These are phyloP conservation scores for Catotricha subobsoleta DNA, from an alignment of 2,888 invertebrate species.

Conservation along the genomic window DNA sequence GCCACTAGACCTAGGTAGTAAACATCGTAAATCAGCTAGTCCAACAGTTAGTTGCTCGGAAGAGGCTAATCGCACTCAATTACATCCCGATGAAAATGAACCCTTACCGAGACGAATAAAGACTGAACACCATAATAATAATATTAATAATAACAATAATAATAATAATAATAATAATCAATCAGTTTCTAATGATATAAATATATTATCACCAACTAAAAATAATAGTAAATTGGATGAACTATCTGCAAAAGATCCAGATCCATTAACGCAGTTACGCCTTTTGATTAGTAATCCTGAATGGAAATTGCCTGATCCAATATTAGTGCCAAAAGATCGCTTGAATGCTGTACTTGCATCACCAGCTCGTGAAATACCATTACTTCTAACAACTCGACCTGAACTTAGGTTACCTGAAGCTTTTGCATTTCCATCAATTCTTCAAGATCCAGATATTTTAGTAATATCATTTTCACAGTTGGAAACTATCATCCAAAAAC, in stretches of 20 bases:
- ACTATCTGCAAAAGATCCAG: slow-evolving; percentile 33
- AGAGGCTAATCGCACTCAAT: slow-evolving; percentile 37
- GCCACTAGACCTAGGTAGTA: slow-evolving; percentile 45
- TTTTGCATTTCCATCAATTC: slow-evolving; percentile 48
- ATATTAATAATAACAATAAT: too few relatives aligned
- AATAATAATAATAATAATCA: too few relatives aligned
- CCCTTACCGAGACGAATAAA: slow-evolving; percentile 35
- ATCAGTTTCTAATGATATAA: slow-evolving; percentile 13
- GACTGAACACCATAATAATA: slow-evolving; percentile 26
- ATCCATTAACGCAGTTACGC: slow-evolving; percentile 52
- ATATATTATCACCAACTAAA: background rate
- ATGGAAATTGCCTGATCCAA: slow-evolving; percentile 61
- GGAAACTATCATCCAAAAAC: slow-evolving; percentile 35
- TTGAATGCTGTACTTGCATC: slow-evolving; percentile 49
- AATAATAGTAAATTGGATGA: slow-evolving; percentile 19
- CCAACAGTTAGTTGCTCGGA: slow-evolving; percentile 59
- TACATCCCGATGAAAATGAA: slow-evolving; percentile 15
- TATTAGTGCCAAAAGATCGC: slow-evolving; percentile 60
- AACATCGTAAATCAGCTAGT: slow-evolving; percentile 46
- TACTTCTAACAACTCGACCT: slow-evolving; percentile 48
- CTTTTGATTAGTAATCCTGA: slow-evolving; percentile 45
- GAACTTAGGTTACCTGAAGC: slow-evolving; percentile 58
- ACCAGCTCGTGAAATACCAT: slow-evolving; percentile 60
- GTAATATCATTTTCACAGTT: slow-evolving; percentile 60
- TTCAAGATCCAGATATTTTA: slow-evolving; percentile 60